A percentile compares a stretch with the other conserved stretches of the same genome.
Evolutionary conservation across 2,113 vertebrate species (phyloP).

Genomic region (Phaetusa simplex): DNA sequence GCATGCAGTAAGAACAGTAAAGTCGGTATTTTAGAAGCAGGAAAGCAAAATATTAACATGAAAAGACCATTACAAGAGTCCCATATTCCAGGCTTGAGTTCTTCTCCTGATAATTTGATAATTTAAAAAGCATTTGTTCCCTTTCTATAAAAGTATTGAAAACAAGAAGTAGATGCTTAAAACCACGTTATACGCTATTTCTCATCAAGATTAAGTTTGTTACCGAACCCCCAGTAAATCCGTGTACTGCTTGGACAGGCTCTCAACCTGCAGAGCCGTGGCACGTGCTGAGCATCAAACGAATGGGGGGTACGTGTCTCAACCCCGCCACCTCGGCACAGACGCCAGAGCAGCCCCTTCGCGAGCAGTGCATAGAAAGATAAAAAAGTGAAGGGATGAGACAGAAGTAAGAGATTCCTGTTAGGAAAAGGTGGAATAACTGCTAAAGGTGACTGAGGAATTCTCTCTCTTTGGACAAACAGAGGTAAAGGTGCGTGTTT

Average conservation of each 20-base stretch:
- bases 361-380: rapidly evolving
- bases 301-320: not conserved
- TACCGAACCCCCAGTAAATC: not conserved
- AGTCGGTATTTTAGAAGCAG: not conserved
- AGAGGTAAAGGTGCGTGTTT: not conserved
- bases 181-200: not conserved
- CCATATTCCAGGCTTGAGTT: not conserved
- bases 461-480: not conserved
- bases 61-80: not conserved
- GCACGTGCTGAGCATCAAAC: not conserved
- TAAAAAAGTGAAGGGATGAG: not conserved
- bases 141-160: not conserved
- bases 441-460: not conserved
- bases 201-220: not conserved
- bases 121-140: not conserved
- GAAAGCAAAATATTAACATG: not conserved
- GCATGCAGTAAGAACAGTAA: not conserved
- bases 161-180: not conserved
- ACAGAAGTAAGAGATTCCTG: not conserved
- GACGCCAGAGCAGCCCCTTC: rapidly evolving
- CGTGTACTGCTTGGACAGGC: not conserved
- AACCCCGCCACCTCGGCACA: not conserved
- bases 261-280: not conserved
- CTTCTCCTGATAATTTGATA: not conserved
- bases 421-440: not conserved